Percentiles rank a stretch among this genome's conserved stretches.
These are phyloP conservation scores for Cydia strobilella DNA, from an alignment of 1,140 invertebrate species.

Conservation along the genomic window DNA sequence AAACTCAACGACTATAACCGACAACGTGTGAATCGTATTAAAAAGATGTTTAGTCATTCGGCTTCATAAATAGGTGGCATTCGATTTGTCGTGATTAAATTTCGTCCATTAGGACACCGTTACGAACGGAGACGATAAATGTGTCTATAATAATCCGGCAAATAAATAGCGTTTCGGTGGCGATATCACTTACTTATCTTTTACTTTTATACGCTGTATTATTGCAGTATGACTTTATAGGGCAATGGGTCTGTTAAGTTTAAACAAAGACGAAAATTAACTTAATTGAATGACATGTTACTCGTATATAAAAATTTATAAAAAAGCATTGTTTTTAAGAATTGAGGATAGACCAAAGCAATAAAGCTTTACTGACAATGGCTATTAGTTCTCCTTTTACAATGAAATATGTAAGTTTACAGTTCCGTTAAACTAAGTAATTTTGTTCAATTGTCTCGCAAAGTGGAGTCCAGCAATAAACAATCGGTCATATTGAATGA, in stretches of 20 bases:
- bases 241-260: neutral
- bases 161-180: conserved; percentile 70
- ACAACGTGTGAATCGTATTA: conserved; percentile 80
- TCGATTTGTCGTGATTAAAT: conserved; percentile 80
- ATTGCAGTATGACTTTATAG: conserved; percentile 7
- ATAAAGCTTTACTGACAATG: neutral
- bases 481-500: conserved; percentile 78
- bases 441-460: conserved; percentile 73
- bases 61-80: conserved; percentile 78
- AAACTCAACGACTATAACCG: conserved; percentile 79
- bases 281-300: too few relatives aligned
- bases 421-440: conserved; percentile 69
- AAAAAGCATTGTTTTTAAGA: neutral
- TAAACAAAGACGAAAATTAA: too few relatives aligned
- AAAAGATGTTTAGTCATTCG: conserved; percentile 79
- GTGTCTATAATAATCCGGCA: conserved; percentile 71
- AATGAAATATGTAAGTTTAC: conserved; percentile 33
- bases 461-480: conserved; percentile 67
- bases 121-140: conserved; percentile 71
- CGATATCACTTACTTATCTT: conserved; percentile 62
- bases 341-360: neutral
- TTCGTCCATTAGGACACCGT: conserved; percentile 76
- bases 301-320: neutral
- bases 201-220: conserved; percentile 49
- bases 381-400: conserved; percentile 11